Evolutionary conservation across 2,888 invertebrate genomes (phyloP), one percentile per base, ranked within the genome.

Genomic region (Tenthredo notha): DNA sequence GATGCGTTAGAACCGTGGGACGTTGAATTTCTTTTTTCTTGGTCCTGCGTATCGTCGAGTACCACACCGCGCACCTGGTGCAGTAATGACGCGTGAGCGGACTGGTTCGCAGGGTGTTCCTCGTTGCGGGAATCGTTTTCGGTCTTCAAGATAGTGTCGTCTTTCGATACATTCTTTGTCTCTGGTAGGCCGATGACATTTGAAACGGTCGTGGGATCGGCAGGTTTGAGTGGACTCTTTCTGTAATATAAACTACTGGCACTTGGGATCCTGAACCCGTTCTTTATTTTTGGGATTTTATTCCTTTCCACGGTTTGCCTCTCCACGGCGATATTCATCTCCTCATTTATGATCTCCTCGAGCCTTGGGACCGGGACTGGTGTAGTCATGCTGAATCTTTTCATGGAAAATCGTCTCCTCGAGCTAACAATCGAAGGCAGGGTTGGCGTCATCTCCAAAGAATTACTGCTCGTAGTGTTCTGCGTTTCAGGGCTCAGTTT

Each of bases 401-500:
- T 91, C 85, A 89, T 88, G 2, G 90, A 88, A 43, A 91, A 90
- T 21, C 91, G 88, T n/a, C 91, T 87, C 18, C 91, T 87, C 1
- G 90, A 90, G 50, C 87, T 89, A 7, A 87, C 43, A 18, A 87
- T 85, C 54, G 87, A 88, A 21, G 90, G 85, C 3, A 89, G 85
- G 9, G 88, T 90, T 18, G 90, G 88, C 4, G 90, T 89, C 2
- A 86, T 84, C 15, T 92, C 93, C 6, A 91, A 88, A 0, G 91
- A 91, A 87, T 92, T 91, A 21, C 90, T 90, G 6, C 90, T 89
- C 1, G 92, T 90, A 0, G 87, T 88, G 65, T 91, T 91, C 29
- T 89, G 93, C 74, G 91, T 92, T 0, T 94, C 91, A 0, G 94
- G 94, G 0, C 94, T 94, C 65, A 95, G 90, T 90, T 96, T 96